These are phyloP conservation scores for Lophius americanus DNA, from an alignment of 2,797 vertebrate species.

Conservation along the genomic window DNA sequence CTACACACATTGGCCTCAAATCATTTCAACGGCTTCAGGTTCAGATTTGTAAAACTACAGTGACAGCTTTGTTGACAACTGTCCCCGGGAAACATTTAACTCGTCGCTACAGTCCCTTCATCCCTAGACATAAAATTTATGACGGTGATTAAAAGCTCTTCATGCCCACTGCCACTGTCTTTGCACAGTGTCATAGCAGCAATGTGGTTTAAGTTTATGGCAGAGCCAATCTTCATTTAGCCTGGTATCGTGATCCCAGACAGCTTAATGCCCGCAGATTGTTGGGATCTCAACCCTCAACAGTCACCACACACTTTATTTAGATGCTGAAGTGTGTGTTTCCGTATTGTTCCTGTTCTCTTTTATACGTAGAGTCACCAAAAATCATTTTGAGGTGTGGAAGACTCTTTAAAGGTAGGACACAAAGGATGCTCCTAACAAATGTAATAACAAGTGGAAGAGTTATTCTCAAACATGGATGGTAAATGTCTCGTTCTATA, in stretches of 20 bases:
- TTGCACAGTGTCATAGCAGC: slow-evolving; percentile 35
- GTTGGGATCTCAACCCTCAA: slow-evolving; percentile 50
- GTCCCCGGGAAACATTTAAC: slow-evolving; percentile 7
- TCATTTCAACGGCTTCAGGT: no score
- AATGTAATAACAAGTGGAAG: neutral
- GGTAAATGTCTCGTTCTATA: no score
- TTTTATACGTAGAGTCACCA: neutral
- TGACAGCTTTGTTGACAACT: neutral
- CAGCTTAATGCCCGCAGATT: slow-evolving; percentile 67
- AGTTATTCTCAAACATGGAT: neutral
- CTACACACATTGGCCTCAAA: no score
- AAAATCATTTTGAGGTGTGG: neutral
- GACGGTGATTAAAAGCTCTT: slow-evolving; percentile 49
- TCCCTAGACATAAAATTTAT: slow-evolving; percentile 25
- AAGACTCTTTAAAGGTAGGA: no score
- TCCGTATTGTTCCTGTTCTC: slow-evolving; percentile 36
- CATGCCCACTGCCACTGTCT: slow-evolving; percentile 42
- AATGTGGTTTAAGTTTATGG: slow-evolving; percentile 65
- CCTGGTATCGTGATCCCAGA: slow-evolving; percentile 70
- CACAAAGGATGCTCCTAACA: neutral
- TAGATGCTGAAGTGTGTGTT: slow-evolving; percentile 54
- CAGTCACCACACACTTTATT: slow-evolving; percentile 63
- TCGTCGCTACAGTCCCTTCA: slow-evolving; percentile 6
- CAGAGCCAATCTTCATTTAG: slow-evolving; percentile 72
- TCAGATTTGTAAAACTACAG: neutral